Evolutionary conservation across 2,888 invertebrate genomes (phyloP), one percentile per base, ranked within the genome.

Genomic region (Scaptomyza flava): DNA sequence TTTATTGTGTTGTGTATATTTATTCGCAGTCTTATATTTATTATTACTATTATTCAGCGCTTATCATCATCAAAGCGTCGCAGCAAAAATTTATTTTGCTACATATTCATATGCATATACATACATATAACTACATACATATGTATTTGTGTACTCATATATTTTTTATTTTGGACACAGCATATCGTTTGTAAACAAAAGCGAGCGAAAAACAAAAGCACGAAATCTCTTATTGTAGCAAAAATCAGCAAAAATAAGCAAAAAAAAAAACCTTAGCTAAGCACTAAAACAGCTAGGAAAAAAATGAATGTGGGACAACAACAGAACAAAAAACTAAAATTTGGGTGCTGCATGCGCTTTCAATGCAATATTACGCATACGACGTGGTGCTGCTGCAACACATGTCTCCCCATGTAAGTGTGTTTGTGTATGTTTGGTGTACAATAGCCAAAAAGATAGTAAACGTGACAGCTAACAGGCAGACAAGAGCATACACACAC

Each of bases 351-450:
- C 58, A 75, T 56, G 77, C 64, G 62, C 66, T 66, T 71, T 70
- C 68, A 73, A 73, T 89, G 76, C 78, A 72, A 85, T 79, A 85
- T 85, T 87, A 87, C 86, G 81, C 89, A 87, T 87, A 87, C 86
- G 86, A 71, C 66, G 79, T 80, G 72, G 67, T 74, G 65, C 57
- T 52, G 36, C 56, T 42, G 51, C 71, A 72, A 53, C 50, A 56
- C 48, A 67, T 70, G 66, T 58, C 62, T 63, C 46, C 48, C 47
- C 46, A 42, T 33, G 41, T 38, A 1, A 6, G 43, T 60, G 61
- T 54, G 50, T 17, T 46, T 68, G 60, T 52, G 48, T 68, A 60
- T 70, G 59, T 43, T 64, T 66, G 60, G 34, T 53, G 50, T 62
- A 62, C 75, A 78, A 75, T 71, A 59, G 70, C 53, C 59, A 66